Percentiles rank a stretch among this genome's conserved stretches.
Conservation (phyloP, 2,797 vertebrate genomes). For the Syncerus caffer region DNA sequence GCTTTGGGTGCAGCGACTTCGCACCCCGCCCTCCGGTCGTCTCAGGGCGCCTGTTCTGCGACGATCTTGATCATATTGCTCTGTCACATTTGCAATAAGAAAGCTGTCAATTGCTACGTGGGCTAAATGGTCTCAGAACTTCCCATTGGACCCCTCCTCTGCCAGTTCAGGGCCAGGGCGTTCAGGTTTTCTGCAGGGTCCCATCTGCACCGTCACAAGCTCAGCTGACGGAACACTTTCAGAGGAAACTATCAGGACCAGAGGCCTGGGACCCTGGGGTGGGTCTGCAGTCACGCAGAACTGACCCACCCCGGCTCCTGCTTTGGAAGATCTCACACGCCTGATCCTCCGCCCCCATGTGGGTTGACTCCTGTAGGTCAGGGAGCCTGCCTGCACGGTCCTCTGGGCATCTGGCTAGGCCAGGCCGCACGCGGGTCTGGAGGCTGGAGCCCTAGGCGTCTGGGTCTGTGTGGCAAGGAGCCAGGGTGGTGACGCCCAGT, state of each 20-base stretch:
- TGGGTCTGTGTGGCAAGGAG: not conserved
- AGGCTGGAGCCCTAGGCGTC: not conserved
- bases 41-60: too few species aligned
- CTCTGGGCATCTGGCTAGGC: not conserved
- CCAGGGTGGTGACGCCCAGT: rapidly evolving
- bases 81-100: not conserved
- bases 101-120: not conserved
- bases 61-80: not conserved
- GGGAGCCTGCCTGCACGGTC: not conserved
- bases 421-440: not conserved
- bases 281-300: not conserved
- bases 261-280: not conserved
- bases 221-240: not conserved
- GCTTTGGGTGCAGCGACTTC: too few species aligned
- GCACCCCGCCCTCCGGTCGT: too few species aligned
- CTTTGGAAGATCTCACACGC: not conserved
- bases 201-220: not conserved
- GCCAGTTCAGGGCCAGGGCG: not conserved
- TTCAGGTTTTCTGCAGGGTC: not conserved
- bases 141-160: not conserved
- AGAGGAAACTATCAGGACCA: not conserved
- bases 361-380: not conserved
- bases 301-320: not conserved
- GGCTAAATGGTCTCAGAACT: conserved; percentile 22
- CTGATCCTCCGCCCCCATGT: not conserved